Conservation (phyloP, 2,113 vertebrate species). For the Falcunculus frontatus region DNA sequence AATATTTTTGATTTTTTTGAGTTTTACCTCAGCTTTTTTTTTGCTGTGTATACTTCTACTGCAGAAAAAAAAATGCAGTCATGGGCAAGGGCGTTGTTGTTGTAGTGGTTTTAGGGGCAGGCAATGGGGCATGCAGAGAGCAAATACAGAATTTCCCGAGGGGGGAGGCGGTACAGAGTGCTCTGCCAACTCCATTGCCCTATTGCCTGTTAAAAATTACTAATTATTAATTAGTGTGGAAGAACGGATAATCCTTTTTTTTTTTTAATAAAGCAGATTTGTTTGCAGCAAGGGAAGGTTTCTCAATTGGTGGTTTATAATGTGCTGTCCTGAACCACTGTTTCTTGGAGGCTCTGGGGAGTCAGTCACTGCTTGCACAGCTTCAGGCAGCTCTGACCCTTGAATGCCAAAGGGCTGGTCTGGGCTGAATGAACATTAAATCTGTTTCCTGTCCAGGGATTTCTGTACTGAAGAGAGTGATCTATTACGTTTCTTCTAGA, state of each 20-base stretch:
- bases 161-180: background rate
- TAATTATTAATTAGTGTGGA: background rate
- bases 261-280: background rate
- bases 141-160: background rate
- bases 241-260: background rate
- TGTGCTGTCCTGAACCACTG: background rate
- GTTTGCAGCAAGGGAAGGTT: background rate
- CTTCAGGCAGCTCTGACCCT: background rate
- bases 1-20: conserved; percentile 20
- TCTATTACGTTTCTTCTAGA: background rate
- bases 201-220: background rate
- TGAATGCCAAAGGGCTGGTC: background rate
- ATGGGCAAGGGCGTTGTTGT: background rate
- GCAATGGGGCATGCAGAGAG: background rate
- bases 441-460: background rate
- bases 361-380: background rate
- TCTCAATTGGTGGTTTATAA: background rate
- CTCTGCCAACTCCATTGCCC: background rate
- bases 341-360: background rate
- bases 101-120: background rate
- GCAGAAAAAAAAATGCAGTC: background rate
- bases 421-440: background rate
- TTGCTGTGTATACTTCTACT: background rate
- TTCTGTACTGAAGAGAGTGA: background rate
- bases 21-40: background rate